Evolutionary conservation across 2,888 invertebrate species (phyloP).

Genomic region (Automeris io): DNA sequence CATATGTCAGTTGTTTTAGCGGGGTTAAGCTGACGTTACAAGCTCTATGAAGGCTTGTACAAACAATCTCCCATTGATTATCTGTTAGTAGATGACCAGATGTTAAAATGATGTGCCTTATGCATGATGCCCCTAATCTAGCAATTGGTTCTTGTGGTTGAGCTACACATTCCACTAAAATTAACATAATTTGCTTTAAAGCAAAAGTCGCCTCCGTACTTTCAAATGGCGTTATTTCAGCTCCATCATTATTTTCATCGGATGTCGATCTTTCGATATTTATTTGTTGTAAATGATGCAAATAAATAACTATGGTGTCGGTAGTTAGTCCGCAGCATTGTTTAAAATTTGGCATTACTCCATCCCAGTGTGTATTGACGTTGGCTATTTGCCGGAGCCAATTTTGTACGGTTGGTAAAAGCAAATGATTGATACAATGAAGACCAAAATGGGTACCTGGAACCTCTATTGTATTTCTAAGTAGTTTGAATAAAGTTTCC

Average conservation of each 20-base stretch:
- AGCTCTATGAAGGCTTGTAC: conserved; percentile 88
- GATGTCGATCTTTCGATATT: conserved; percentile 52
- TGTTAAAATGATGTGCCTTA: conserved; percentile 89
- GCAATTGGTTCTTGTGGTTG: conserved; percentile 94
- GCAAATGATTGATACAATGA: conserved; percentile 93
- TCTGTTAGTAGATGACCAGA: conserved; percentile 88
- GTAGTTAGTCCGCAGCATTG: conserved; percentile 96
- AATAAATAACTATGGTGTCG: conserved; percentile 91
- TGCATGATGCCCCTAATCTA: conserved; percentile 93
- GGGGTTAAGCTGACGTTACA: conserved; percentile 92
- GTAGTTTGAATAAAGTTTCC: conserved; percentile 90
- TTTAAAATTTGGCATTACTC: conserved; percentile 92
- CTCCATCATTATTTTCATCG: conserved; percentile 53
- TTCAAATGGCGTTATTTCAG: conserved; percentile 74
- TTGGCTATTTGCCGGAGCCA: conserved; percentile 90
- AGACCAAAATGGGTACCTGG: conserved; percentile 94
- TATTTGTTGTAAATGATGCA: conserved; percentile 84
- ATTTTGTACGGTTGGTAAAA: conserved; percentile 94
- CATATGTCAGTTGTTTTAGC: conserved; percentile 90
- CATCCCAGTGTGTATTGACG: conserved; percentile 83
- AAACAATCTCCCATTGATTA: conserved; percentile 91
- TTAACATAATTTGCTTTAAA: conserved; percentile 88
- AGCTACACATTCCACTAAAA: conserved; percentile 93
- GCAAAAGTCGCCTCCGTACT: conserved; percentile 81
- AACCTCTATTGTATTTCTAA: conserved; percentile 84